Base-by-base conservation (phyloP, 2,113 vertebrate species). In the Aptenodytes forsteri region DNA sequence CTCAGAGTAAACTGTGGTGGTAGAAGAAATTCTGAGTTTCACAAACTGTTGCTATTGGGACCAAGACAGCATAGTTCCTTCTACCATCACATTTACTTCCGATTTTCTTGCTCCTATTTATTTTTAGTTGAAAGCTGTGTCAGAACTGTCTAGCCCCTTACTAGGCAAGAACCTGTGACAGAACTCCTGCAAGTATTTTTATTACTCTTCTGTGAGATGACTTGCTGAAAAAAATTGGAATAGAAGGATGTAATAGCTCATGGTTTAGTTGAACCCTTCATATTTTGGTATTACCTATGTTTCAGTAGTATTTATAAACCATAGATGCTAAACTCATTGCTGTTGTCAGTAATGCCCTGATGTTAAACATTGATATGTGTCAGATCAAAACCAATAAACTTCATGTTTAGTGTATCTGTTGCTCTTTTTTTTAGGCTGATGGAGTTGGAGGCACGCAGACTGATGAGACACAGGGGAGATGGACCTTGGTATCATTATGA, bases 401-500 rank as follows among this genome's bases (percentile, higher is more conserved):
- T 87, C 29, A 64, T 25, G 12, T 2, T 83, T 44, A 66, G 30
- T 22, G 16, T 93, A 32, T 70, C 59, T 70, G 0, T 69, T 89
- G 44, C 13, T 44, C 18, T 19, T 49, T 56, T 84, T 96, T 47
- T 69, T 19, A 99, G 99, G 98, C 6, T 98, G 91, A 67, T 96
- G 56, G 94, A 99, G 67, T 4, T 95, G 61, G 98, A 99, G 88
- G 99, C 98, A 40, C 98, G 98, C 61, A 98, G 79, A 40, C 97
- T 99, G 26, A 99, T 99, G 99, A 98, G 98, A 75, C 17, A 93
- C 6, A 98, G 97, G 84, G 99, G 99, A 32, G 99, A 99, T 42
- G 99, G 99, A 14, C 99, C 99, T 22, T 99, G 99, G 99, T 99
- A 97, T 94, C 97, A 99, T 1, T 80, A 95, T 12, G 81, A 97